Conservation (phyloP, 1,140 invertebrate species). For the Drosophila nasuta region DNA sequence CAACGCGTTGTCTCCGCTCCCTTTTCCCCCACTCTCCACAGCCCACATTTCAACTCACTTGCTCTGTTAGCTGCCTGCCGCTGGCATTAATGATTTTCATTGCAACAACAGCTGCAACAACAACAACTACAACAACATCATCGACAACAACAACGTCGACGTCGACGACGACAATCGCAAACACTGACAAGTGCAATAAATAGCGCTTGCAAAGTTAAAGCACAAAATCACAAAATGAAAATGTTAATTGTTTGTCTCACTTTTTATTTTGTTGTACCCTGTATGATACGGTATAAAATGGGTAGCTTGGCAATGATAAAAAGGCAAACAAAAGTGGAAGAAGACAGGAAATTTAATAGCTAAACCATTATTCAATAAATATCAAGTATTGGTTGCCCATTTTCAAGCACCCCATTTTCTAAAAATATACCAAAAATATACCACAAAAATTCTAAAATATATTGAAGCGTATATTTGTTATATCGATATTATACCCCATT, state of each 20-base stretch:
- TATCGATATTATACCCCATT: too few species aligned
- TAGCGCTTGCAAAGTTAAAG: slow-evolving; percentile 69
- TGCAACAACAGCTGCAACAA: slow-evolving; percentile 39
- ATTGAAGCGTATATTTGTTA: too few species aligned
- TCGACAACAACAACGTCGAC: slow-evolving; percentile 37
- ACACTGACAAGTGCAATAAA: slow-evolving; percentile 68
- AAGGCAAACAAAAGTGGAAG: neutral
- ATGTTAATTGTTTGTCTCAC: slow-evolving; percentile 73
- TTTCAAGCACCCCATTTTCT: too few species aligned
- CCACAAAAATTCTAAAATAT: too few species aligned
- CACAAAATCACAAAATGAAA: slow-evolving; percentile 78
- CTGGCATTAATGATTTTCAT: slow-evolving; percentile 65
- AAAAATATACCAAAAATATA: too few species aligned
- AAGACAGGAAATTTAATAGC: too few species aligned
- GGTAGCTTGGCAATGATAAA: neutral
- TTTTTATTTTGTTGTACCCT: slow-evolving; percentile 17
- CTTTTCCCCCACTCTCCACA: neutral
- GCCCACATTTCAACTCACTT: neutral
- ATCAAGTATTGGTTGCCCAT: too few species aligned
- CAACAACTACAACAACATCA: slow-evolving; percentile 2
- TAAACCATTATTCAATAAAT: too few species aligned
- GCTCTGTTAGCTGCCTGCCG: slow-evolving; percentile 19
- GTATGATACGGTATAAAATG: neutral
- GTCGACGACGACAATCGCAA: slow-evolving; percentile 39
- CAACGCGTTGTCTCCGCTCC: slow-evolving; percentile 8